Evolutionary conservation across 2,113 vertebrate species (phyloP), one percentile per base, ranked within the genome.

Genomic region (Erythrocebus patas): DNA sequence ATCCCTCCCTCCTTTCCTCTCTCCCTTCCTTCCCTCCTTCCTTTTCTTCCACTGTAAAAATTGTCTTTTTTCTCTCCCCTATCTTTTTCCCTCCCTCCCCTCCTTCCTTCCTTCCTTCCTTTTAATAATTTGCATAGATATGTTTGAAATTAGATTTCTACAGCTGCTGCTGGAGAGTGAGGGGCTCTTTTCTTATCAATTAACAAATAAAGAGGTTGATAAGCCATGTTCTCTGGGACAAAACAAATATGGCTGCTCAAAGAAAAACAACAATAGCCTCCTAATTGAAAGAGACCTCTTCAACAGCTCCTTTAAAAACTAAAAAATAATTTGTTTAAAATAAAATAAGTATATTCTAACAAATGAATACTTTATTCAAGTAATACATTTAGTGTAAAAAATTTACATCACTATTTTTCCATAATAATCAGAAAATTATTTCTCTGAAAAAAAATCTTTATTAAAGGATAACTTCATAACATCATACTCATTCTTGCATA

Each of bases 301-400:
- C 80, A 78, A 68, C 4, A 86, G 35, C 40, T 87, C 57, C 20
- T 75, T 82, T 80, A 50, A 86, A 93, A 45, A 61, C 61, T 79
- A 72, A 90, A 90, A 95, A 89, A 38, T 57, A 82, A 89, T 90
- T 73, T 93, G 48, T 91, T 93, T 86, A 75, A 95, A 89, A 52
- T 84, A 72, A 82, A 55, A 52, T 50, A 89, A 81, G 5, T 17
- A 85, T 52, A 76, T 35, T 45, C 22, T 70, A 92, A 82, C 20
- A 27, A 93, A 52, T 25, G 13, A 86, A 79, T 75, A 22, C 35
- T 73, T 93, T 86, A 43, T 23, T 87, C 61, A 93, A 40, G 22
- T 66, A 93, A 66, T 55, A 1, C 52, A 76, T 89, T 87, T 83
- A 73, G 2, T 64, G n/a, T 73, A 59, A 78, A 83, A 84, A 32